Evolutionary conservation across 2,113 vertebrate genomes (phyloP).

Genomic region (Candoia aspera): DNA sequence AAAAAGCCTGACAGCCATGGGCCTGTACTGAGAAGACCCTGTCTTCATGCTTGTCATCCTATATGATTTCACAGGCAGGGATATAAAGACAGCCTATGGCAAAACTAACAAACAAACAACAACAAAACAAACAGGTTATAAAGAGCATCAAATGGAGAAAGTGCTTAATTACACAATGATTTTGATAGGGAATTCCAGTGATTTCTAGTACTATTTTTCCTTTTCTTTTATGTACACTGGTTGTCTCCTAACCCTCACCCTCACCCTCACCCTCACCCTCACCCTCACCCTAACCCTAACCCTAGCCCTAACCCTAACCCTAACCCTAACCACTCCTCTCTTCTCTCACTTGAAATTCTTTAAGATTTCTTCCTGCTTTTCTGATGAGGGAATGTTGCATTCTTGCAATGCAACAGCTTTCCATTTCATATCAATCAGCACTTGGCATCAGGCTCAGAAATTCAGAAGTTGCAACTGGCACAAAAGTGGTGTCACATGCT

Average conservation of each 20-base stretch:
- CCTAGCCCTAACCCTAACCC: no score
- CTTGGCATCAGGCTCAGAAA: not conserved
- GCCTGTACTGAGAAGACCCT: not conserved
- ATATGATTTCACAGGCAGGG: not conserved
- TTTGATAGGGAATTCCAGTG: not conserved
- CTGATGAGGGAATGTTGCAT: not conserved
- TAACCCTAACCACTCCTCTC: not conserved
- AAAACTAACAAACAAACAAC: not conserved
- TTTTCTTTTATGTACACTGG: not conserved
- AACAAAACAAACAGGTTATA: not conserved
- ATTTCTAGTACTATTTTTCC: not conserved
- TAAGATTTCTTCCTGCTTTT: not conserved
- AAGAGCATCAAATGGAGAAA: not conserved
- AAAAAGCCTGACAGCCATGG: not conserved
- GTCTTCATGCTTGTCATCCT: not conserved
- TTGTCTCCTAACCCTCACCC: not conserved
- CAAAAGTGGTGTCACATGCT: not conserved
- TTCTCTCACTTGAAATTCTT: not conserved
- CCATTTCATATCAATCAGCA: not conserved
- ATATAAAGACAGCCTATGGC: not conserved
- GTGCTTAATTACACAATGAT: not conserved
- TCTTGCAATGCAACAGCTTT: not conserved
- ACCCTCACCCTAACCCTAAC: not conserved
- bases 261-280: no score
- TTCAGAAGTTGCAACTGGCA: not conserved